Evolutionary conservation across 2,797 vertebrate species (phyloP).

Genomic region (Acanthurus lineatus): DNA sequence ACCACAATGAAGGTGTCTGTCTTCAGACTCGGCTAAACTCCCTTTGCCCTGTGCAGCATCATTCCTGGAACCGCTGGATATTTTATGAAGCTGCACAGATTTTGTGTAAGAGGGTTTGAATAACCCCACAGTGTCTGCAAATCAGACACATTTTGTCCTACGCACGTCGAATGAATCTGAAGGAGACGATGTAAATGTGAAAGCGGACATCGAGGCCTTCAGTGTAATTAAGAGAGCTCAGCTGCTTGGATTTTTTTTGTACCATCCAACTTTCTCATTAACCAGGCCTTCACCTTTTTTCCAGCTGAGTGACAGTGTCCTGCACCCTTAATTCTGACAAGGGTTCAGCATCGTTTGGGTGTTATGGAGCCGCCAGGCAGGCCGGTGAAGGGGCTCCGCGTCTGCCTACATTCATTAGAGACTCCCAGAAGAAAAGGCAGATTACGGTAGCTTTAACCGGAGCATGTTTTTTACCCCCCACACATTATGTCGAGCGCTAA

Average conservation of each 20-base stretch:
- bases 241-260: conserved; percentile 13
- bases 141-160: conserved; percentile 16
- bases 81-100: too few species aligned
- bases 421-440: conserved; percentile 65
- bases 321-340: conserved; percentile 64
- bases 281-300: conserved; percentile 66
- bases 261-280: conserved; percentile 73
- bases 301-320: conserved; percentile 54
- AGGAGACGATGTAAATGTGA: conserved; percentile 22
- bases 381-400: conserved; percentile 43
- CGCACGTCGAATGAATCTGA: conserved; percentile 22
- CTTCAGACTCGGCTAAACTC: not conserved
- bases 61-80: too few species aligned
- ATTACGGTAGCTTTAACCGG: conserved; percentile 74
- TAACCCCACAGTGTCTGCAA: not conserved
- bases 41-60: too few species aligned
- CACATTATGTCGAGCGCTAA: conserved; percentile 70
- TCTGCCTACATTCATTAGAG: conserved; percentile 61
- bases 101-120: too few species aligned
- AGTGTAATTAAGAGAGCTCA: conserved; percentile 51
- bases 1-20: not conserved
- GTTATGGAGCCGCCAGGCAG: conserved; percentile 31
- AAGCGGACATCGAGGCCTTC: not conserved
- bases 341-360: conserved; percentile 43
- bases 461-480: conserved; percentile 60